phyloP scores from a whole-genome alignment of 2,113 vertebrate species.

The Bubo scandiacus region DNA sequence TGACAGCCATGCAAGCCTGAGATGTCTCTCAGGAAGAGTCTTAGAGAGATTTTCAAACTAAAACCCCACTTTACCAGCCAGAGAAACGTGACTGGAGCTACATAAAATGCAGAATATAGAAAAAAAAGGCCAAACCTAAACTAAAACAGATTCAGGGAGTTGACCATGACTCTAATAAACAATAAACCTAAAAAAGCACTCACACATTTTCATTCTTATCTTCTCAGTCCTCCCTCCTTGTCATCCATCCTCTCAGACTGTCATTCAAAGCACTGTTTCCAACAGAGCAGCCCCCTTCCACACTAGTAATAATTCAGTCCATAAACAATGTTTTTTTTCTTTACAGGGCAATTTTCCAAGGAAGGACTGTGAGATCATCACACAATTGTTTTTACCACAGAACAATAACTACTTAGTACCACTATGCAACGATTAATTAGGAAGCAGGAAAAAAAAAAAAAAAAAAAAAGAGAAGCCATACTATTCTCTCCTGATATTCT shows the following conservation, averaged over 20 bases:
- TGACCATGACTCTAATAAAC: background rate
- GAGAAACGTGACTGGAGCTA: background rate
- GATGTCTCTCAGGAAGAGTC: background rate
- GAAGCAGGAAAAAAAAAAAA: background rate
- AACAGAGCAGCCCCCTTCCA: background rate
- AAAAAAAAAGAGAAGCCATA: background rate
- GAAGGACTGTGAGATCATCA: conserved; percentile 21
- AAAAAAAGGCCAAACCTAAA: background rate
- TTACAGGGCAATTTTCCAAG: background rate
- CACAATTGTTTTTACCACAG: conserved; percentile 7
- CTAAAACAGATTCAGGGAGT: background rate
- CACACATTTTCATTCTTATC: background rate
- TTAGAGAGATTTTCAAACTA: background rate
- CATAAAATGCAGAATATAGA: background rate
- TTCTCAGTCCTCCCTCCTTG: background rate
- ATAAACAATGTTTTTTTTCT: background rate
- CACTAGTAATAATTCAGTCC: background rate
- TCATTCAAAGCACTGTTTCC: background rate
- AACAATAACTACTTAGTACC: conserved; percentile 9
- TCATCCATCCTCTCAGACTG: background rate
- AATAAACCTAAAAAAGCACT: background rate
- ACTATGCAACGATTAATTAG: background rate
- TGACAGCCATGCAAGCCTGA: background rate
- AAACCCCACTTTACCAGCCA: background rate
- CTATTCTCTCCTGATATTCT: background rate